Base-by-base conservation (phyloP, 2,888 invertebrate genomes). In the Zonitis immaculata region DNA sequence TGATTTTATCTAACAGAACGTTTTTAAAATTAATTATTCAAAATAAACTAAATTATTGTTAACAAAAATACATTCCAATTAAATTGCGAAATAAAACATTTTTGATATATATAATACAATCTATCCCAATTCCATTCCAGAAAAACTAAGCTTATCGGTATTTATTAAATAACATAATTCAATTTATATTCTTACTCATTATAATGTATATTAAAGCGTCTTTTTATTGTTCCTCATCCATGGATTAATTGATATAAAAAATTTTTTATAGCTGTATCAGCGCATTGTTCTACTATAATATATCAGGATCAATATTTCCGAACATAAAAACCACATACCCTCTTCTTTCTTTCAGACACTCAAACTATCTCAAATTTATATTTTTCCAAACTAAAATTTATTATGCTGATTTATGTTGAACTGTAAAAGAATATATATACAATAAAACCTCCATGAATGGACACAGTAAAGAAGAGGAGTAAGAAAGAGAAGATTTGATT, bases 11-110 rank as follows among this genome's bases (percentile, higher is more conserved):
- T 44, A 27, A 3, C 3, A 9, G n/a, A n/a, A 2, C n/a, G 26
- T 27, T 27, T n/a, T 44, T 44, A 27, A 9, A n/a, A 44, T 44
- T 12, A 44, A 44, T 45, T 45, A 45, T 45, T 45, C 45, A 45
- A 3, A 3, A 28, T 35, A 16, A 11, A 26, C 12, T 14, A 44
- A 44, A 22, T 26, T 12, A 14, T 26, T 44, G 20, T 26, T 12
- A 26, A n/a, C 8, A 14, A 22, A 20, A 12, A 12, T 14, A 43
- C 9, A 16, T 43, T 18, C 6, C 26, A 12, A 26, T 43, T n/a
- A 5, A 20, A 43, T 42, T 22, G 16, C 7, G 43, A 8, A 12
- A 12, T n/a, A n/a, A n/a, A n/a, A n/a, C n/a, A 18, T 16, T 16
- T 35, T 22, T 3, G 3, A 22, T 4, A 22, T 22, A 22, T 4